Base-by-base conservation (phyloP, 2,888 invertebrate genomes). In the Brachyptera putata region DNA sequence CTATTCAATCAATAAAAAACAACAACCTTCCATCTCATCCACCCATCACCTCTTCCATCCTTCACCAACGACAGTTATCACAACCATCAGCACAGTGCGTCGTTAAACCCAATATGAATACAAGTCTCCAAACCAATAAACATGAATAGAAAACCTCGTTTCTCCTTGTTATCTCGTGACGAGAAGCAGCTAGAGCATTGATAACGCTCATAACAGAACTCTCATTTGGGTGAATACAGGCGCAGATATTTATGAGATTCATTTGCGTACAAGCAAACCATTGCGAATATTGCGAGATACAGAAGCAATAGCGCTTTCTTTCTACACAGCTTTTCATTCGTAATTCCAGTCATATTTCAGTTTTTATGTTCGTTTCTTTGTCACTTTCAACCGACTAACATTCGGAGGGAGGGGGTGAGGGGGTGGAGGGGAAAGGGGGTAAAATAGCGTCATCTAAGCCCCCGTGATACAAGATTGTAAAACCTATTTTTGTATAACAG, bases 341-440 rank as follows among this genome's bases (percentile, higher is more conserved):
- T 61, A 63, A 61, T 63, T 63, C 61, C 58, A 43, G 61, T 53
- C 61, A 63, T 63, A 63, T 63, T 59, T 63, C 63, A 63, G 61
- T 63, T 63, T 61, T 63, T 61, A 63, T 61, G 59, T 61, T 41
- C 50, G 61, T 59, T 61, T 63, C 61, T 63, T 63, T 63, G 63
- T 63, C 63, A 63, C 58, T 63, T 53, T 53, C 53, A 53, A 36
- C 53, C 53, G n/a, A 18, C 53, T 43, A 16, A n/a, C n/a, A n/a
- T n/a, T n/a, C n/a, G n/a, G n/a, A n/a, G n/a, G 43, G 53, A 24
- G 21, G 36, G 3, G 1, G 36, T 30, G 53, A 16, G 21, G 34
- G n/a, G 43, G 53, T 24, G 21, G 36, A 3, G 1, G 22, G 16
- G 53, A 21, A 21, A 34, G 16, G 34, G 53, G 53, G 53, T 21